These are phyloP conservation scores for Junco hyemalis DNA, from an alignment of 2,113 vertebrate genomes.

Conservation along the genomic window DNA sequence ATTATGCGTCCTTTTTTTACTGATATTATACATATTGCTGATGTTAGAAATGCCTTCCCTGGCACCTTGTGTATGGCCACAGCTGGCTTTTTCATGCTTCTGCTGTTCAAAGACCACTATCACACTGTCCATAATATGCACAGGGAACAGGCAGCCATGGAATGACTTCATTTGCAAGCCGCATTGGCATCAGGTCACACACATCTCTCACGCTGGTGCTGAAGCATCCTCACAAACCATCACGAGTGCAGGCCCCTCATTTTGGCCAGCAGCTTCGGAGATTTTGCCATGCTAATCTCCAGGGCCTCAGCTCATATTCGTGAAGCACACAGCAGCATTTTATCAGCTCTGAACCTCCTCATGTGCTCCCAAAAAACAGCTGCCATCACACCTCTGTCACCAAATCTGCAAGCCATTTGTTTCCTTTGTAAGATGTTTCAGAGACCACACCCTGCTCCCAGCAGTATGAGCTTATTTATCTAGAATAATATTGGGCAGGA, in stretches of 20 bases:
- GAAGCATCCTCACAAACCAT: neutral
- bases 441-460: neutral
- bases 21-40: neutral
- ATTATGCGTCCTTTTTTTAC: neutral
- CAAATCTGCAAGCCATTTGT: neutral
- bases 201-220: fast-evolving
- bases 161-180: neutral
- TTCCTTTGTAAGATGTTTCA: neutral
- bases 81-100: neutral
- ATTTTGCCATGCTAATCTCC: neutral
- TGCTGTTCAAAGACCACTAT: neutral
- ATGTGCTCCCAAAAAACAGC: neutral
- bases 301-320: neutral
- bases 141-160: neutral
- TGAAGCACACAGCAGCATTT: neutral
- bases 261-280: neutral
- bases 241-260: fast-evolving
- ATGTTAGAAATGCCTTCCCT: neutral
- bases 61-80: neutral
- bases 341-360: neutral
- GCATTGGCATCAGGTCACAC: neutral
- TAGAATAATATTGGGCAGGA: neutral
- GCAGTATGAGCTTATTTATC: neutral
- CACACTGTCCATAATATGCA: neutral
- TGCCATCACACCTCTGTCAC: neutral